These are phyloP conservation scores for Gymnoscopelus braueri DNA, from an alignment of 2,797 vertebrate genomes.

Conservation along the genomic window DNA sequence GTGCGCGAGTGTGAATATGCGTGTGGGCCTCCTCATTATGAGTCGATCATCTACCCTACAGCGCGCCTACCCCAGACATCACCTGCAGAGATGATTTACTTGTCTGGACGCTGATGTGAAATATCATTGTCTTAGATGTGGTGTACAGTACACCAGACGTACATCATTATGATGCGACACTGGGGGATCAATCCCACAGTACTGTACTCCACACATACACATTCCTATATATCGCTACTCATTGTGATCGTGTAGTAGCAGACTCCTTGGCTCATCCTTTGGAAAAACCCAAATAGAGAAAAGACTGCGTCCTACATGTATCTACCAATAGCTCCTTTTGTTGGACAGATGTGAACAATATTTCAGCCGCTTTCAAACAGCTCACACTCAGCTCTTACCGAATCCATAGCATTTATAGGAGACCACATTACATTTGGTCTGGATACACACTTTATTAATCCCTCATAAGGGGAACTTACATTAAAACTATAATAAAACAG, in stretches of 20 bases:
- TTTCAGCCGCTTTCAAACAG: conserved; percentile 20
- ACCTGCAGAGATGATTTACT: conserved; percentile 64
- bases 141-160: conserved; percentile 33
- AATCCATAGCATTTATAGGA: no score
- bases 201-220: background rate
- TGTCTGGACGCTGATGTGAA: conserved; percentile 43
- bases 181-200: background rate
- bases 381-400: background rate
- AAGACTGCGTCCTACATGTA: conserved; percentile 11
- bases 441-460: no score
- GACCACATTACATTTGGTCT: no score
- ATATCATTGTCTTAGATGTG: conserved; percentile 45
- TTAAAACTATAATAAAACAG: no score
- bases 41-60: conserved; percentile 38
- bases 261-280: conserved; percentile 49
- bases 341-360: conserved; percentile 8
- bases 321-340: conserved; percentile 30
- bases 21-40: conserved; percentile 14
- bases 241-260: conserved; percentile 42
- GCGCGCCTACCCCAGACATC: conserved; percentile 37
- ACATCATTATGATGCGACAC: conserved; percentile 40
- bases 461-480: no score
- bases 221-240: conserved; percentile 47
- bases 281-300: conserved; percentile 27
- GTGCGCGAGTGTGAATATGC: background rate